These are phyloP conservation scores for Drosophila sordidula DNA, from an alignment of 2,888 invertebrate species.

Conservation along the genomic window DNA sequence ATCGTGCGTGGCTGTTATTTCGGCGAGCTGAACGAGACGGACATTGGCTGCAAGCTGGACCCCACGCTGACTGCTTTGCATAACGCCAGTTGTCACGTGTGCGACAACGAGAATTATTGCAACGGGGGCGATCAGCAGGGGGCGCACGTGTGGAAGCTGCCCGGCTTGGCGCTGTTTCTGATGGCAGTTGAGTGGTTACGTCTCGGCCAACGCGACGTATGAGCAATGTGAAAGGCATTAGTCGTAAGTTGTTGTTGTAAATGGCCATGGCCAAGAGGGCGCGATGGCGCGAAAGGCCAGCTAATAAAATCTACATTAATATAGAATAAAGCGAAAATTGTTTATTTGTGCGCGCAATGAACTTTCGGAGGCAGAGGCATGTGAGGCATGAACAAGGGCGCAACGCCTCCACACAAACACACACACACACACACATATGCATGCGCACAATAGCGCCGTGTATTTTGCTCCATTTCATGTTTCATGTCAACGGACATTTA, in stretches of 20 bases:
- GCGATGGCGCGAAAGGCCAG: slow-evolving; percentile 35
- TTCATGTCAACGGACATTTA: slow-evolving; percentile 61
- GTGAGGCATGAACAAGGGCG: slow-evolving; percentile 42
- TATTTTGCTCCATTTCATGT: slow-evolving; percentile 39
- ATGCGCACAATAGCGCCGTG: slow-evolving; percentile 14
- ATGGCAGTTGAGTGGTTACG: slow-evolving; percentile 14
- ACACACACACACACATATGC: not conserved
- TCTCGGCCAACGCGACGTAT: slow-evolving; percentile 43
- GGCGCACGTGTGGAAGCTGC: slow-evolving; percentile 30
- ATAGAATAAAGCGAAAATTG: slow-evolving; percentile 57
- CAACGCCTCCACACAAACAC: slow-evolving; percentile 34
- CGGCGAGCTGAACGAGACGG: slow-evolving; percentile 78
- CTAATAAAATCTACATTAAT: slow-evolving; percentile 70
- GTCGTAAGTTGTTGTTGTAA: slow-evolving; percentile 28
- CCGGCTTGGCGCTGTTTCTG: slow-evolving; percentile 31
- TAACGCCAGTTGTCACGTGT: slow-evolving; percentile 75
- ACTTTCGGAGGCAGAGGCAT: slow-evolving; percentile 38
- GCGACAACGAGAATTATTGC: slow-evolving; percentile 76
- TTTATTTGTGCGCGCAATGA: slow-evolving; percentile 68
- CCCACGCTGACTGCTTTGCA: slow-evolving; percentile 66
- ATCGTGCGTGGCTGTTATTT: slow-evolving; percentile 79
- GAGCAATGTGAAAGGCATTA: slow-evolving; percentile 35
- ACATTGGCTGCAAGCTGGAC: slow-evolving; percentile 75
- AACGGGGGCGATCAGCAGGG: slow-evolving; percentile 54
- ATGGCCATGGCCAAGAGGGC: slow-evolving; percentile 52